A percentile compares a stretch with the other conserved stretches of the same genome.
Conservation (phyloP, 2,888 invertebrate species). For the Monochamus alternatus region DNA sequence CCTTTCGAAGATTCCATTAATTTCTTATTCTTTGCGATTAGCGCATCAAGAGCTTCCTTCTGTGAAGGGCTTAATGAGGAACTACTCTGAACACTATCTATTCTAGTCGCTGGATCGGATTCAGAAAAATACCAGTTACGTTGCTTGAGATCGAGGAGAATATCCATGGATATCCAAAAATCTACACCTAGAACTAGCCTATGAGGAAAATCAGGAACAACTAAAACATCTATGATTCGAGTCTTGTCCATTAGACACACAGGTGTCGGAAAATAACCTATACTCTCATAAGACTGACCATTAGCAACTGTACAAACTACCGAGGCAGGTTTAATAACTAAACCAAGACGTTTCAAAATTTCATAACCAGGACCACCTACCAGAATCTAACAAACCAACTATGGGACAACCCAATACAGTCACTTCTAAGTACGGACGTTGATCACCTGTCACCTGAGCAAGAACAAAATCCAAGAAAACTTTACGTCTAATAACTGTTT, state of each 20-base stretch:
- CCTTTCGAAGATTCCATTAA: neutral
- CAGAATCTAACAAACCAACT: slow-evolving; percentile 12
- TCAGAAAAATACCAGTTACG: too few relatives aligned
- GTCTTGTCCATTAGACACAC: neutral
- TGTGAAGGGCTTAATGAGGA: too few relatives aligned
- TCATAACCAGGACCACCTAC: slow-evolving; percentile 2
- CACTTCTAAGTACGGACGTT: slow-evolving; percentile 13
- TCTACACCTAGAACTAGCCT: too few relatives aligned
- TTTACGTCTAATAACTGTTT: neutral
- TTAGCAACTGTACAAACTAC: slow-evolving; percentile 3
- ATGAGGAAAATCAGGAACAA: neutral
- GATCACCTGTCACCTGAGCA: slow-evolving; percentile 8
- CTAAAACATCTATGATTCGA: slow-evolving; percentile 8
- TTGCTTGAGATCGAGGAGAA: too few relatives aligned
- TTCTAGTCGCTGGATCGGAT: too few relatives aligned
- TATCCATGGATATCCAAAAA: too few relatives aligned
- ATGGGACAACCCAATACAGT: neutral
- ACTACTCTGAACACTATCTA: too few relatives aligned
- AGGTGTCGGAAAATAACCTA: slow-evolving; percentile 9
- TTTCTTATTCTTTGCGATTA: too few relatives aligned
- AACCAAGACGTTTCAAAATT: slow-evolving; percentile 5
- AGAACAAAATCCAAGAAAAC: neutral
- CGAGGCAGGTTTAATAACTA: neutral
- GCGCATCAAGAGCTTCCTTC: too few relatives aligned
- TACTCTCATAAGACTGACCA: neutral